Evolutionary conservation across 2,797 vertebrate species (phyloP), one percentile per base, ranked within the genome.

Genomic region (Ambastaia sidthimunki): DNA sequence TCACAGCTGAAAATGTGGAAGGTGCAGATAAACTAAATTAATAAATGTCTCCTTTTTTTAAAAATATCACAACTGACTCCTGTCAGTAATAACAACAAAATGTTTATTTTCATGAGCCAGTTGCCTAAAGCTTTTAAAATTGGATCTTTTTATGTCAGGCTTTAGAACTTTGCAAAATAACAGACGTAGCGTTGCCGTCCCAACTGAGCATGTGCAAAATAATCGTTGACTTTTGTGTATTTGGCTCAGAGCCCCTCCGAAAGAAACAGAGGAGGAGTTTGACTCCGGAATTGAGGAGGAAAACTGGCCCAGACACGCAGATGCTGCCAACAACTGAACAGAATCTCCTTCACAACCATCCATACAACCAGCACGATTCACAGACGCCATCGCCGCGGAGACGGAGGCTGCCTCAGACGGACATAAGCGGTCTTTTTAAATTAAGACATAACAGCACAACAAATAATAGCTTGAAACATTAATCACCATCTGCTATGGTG

Each of bases 201-300:
- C 18, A 13, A 50, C 21, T n/a, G n/a, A 72, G n/a, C 10, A 28
- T 52, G 23, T 54, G 97, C 90, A 94, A 91, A 67, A 19, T 54
- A 18, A 37, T 44, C 13, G 21, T 57, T 48, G 1, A 28, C 52
- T 16, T 74, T 65, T 68, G 37, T 78, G 47, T 80, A 10, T 44
- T 11, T 10, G 9, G 41, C 88, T 60, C 83, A 98, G 96, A 89
- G 90, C 96, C 80, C 94, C 95, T 47, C 89, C 94, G 31, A 98
- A 98, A 89, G 97, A 98, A 52, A 85, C 95, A 3, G 97, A 98
- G 81, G 97, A 98, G 82, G 97, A 98, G 13, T 97, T 97, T 3
- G 97, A 99, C 90, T 97, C 97, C 0, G 96, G 96, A 34, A 94
- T 97, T 13, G 97, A 99, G 84, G 97, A 98, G 68, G 97, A 99